These are phyloP conservation scores for Empis livida DNA, from an alignment of 2,888 invertebrate species.

Conservation along the genomic window DNA sequence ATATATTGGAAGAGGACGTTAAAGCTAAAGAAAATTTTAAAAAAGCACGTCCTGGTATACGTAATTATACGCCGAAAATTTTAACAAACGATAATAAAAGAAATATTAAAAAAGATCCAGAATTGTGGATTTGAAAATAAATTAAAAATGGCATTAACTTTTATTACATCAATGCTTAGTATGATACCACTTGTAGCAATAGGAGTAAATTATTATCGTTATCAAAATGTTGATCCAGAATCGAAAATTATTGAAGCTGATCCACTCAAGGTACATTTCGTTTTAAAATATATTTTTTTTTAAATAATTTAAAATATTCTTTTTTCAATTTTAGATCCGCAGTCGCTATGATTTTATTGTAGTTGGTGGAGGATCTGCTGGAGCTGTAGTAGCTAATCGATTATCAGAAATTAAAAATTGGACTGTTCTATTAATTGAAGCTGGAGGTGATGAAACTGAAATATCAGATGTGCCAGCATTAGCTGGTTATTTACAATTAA, in stretches of 20 bases:
- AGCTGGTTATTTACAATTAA: constrained; percentile 71
- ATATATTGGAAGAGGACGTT: constrained; percentile 39
- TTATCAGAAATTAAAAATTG: constrained; percentile 69
- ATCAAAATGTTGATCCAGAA: constrained; percentile 72
- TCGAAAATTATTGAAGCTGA: constrained; percentile 54
- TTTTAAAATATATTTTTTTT: not conserved
- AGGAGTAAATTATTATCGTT: constrained; percentile 67
- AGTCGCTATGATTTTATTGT: constrained; percentile 77
- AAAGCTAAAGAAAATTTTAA: constrained; percentile 36
- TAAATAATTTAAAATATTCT: not conserved
- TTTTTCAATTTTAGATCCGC: constrained; percentile 43
- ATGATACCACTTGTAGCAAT: constrained; percentile 70
- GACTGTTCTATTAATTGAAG: constrained; percentile 73
- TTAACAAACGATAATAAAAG: constrained; percentile 31
- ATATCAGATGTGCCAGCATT: constrained; percentile 77
- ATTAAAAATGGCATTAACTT: constrained; percentile 41
- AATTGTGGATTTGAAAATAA: constrained; percentile 51
- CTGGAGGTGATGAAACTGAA: constrained; percentile 79
- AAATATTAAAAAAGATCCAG: constrained; percentile 33
- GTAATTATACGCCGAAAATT: constrained; percentile 61
- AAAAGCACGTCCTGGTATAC: constrained; percentile 45
- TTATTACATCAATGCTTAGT: constrained; percentile 54
- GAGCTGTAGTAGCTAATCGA: constrained; percentile 75
- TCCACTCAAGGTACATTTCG: constrained; percentile 43
- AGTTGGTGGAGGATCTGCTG: constrained; percentile 80